Evolutionary conservation across 2,888 invertebrate genomes (phyloP).

Genomic region (Branchinecta sandiegonensis): DNA sequence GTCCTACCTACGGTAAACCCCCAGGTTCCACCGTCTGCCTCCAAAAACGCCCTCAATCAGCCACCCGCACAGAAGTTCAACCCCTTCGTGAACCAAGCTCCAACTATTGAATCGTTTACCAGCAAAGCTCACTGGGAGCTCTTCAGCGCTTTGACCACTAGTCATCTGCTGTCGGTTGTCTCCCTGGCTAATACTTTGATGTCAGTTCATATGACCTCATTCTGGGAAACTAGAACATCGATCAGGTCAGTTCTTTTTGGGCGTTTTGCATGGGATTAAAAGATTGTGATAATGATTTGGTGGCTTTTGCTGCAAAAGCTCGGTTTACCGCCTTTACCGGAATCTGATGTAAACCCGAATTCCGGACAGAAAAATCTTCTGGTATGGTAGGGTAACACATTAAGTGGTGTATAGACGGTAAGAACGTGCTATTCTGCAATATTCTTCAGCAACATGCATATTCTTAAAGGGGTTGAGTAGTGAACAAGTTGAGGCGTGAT

Average conservation of each 20-base stretch:
- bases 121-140: slow-evolving; percentile 89
- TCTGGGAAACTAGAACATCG: slow-evolving; percentile 65
- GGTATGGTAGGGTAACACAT: too few relatives aligned
- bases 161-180: slow-evolving; percentile 85
- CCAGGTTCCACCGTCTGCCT: slow-evolving; percentile 18
- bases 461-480: too few relatives aligned
- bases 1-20: slow-evolving; percentile 74
- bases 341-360: too few relatives aligned
- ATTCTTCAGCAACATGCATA: too few relatives aligned
- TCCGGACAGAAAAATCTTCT: too few relatives aligned
- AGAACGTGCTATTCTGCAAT: too few relatives aligned
- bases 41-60: not conserved
- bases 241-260: not conserved
- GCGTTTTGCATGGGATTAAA: too few relatives aligned
- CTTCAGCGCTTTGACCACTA: slow-evolving; percentile 84
- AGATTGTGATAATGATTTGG: too few relatives aligned
- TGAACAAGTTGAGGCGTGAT: too few relatives aligned
- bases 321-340: too few relatives aligned
- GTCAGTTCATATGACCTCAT: slow-evolving; percentile 93
- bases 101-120: slow-evolving; percentile 60
- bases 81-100: slow-evolving; percentile 31
- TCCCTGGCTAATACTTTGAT: slow-evolving; percentile 91
- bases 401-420: too few relatives aligned
- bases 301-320: too few relatives aligned
- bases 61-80: not conserved